Evolutionary conservation across 2,113 vertebrate species (phyloP), one percentile per base, ranked within the genome.

Genomic region (Dromiciops gliroides): DNA sequence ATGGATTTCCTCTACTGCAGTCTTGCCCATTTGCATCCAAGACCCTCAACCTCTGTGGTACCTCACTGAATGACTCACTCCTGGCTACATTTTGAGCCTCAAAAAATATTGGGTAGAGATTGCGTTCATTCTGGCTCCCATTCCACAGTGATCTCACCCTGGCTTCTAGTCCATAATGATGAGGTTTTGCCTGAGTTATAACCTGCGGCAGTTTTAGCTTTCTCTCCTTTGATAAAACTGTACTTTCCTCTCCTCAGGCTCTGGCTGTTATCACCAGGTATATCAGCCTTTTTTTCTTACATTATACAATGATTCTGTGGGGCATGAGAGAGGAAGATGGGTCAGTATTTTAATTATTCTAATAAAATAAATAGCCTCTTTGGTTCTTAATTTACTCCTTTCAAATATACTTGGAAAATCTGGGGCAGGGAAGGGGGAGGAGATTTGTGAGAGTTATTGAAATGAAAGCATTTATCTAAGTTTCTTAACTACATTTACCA

Each of bases 41-140:
- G 97, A 95, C 97, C 96, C 97, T 94, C 96, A 94, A 96, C 96
- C 96, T 67, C 90, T 89, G 92, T 98, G 95, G 94, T 37, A 95
- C 51, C 94, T 96, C 94, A 96, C 96, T 96, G 97, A 98, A 98
- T 93, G 97, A 98, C 49, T 98, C 96, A 95, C 47, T 96, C 90
- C 90, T 98, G 49, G 1, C 96, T 97, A 96, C 95, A 94, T 93
- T 95, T 89, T 95, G 93, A 44, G 75, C 94, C 97, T 95, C 50
- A 93, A 96, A 97, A 97, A 97, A 97, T 97, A 98, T 95, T 97
- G 97, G 97, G 97, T 96, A 96, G 97, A 96, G 95, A 94, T 47
- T 92, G 96, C 53, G 52, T 92, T 97, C 96, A 92, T 49, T 95
- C 95, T 94, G 97, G 96, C 93, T 96, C 94, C 95, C 3, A 95